Percentiles rank a stretch among this genome's conserved stretches.
These are phyloP conservation scores for Lipotes vexillifer DNA, from an alignment of 2,113 vertebrate species.

Conservation along the genomic window DNA sequence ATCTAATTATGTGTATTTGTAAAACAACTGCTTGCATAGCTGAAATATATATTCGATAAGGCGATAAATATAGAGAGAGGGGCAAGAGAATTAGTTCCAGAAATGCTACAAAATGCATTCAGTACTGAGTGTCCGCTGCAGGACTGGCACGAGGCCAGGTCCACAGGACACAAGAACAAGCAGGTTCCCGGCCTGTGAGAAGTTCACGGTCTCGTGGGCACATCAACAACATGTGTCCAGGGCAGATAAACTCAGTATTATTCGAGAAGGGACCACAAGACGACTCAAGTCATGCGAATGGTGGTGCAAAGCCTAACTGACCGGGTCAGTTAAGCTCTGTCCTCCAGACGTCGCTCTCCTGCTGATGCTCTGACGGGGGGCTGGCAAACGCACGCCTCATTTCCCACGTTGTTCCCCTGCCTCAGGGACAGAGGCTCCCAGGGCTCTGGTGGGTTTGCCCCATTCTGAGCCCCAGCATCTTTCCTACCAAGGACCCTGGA, in stretches of 20 bases:
- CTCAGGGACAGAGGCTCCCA: background rate
- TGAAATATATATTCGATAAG: conserved; percentile 19
- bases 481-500: background rate
- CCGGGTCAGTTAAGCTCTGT: background rate
- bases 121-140: background rate
- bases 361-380: background rate
- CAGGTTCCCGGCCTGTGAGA: background rate
- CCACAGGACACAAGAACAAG: background rate
- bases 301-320: too few species aligned
- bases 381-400: background rate
- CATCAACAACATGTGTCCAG: background rate
- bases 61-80: background rate
- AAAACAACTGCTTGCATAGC: background rate
- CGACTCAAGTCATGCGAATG: background rate
- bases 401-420: background rate
- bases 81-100: background rate
- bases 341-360: background rate
- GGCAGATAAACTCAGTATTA: background rate
- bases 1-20: conserved; percentile 13
- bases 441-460: background rate
- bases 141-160: background rate
- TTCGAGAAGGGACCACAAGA: background rate
- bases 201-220: background rate
- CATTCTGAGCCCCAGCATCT: background rate
- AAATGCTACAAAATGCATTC: background rate